Evolutionary conservation across 2,888 invertebrate species (phyloP).

Genomic region (Maniola hyperantus): DNA sequence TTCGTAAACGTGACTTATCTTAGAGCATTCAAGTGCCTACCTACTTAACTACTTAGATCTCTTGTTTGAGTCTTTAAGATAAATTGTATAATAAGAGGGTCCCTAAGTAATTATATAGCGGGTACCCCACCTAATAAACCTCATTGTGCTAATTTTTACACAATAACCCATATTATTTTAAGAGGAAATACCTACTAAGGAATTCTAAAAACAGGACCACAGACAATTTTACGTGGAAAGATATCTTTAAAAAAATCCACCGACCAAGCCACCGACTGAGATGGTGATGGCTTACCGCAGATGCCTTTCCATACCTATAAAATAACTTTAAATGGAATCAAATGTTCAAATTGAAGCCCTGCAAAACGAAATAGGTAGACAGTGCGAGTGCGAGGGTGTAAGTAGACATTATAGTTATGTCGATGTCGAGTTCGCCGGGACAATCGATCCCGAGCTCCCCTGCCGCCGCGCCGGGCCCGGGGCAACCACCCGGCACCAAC

Average conservation of each 20-base stretch:
- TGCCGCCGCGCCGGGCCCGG: slow-evolving; percentile 53
- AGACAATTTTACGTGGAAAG: too few relatives aligned
- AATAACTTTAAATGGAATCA: background rate
- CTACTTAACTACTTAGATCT: background rate
- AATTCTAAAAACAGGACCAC: too few relatives aligned
- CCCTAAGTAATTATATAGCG: too few relatives aligned
- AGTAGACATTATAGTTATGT: slow-evolving; percentile 46
- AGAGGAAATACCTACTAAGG: too few relatives aligned
- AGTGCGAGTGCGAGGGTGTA: slow-evolving; percentile 62
- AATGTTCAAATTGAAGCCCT: slow-evolving; percentile 49
- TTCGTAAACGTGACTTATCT: slow-evolving; percentile 31
- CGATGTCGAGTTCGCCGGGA: slow-evolving; percentile 52
- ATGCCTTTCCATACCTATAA: background rate
- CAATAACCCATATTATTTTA: too few relatives aligned
- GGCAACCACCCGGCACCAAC: slow-evolving; percentile 53
- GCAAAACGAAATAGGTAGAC: slow-evolving; percentile 54
- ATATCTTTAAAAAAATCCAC: too few relatives aligned
- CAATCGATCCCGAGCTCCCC: slow-evolving; percentile 78
- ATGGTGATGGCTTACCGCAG: too few relatives aligned
- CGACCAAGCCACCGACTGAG: too few relatives aligned
- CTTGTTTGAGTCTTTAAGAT: background rate
- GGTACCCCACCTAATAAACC: too few relatives aligned
- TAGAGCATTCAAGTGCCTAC: background rate
- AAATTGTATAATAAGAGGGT: background rate
- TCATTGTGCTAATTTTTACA: too few relatives aligned